Conservation (phyloP, 2,888 invertebrate genomes). For the Drosophila antonietae region DNA sequence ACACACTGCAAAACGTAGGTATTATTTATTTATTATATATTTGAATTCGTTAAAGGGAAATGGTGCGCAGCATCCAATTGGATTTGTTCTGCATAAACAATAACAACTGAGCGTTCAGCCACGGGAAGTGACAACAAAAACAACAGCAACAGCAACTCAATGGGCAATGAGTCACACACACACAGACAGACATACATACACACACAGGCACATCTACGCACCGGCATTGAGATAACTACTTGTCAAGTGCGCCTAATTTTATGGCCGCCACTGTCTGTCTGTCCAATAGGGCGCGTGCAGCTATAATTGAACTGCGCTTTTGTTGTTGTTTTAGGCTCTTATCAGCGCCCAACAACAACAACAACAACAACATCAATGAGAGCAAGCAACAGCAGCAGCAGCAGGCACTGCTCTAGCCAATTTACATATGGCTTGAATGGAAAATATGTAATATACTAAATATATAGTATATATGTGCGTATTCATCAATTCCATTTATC, state of each 20-base stretch:
- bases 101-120: conserved; percentile 51
- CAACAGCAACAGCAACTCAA: conserved; percentile 40
- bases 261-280: conserved; percentile 59
- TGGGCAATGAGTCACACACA: conserved; percentile 38
- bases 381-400: conserved; percentile 20
- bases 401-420: conserved; percentile 50
- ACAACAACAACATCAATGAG: background rate
- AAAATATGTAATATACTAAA: conserved; percentile 24
- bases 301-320: conserved; percentile 48
- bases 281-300: conserved; percentile 62
- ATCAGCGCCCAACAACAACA: conserved; percentile 12
- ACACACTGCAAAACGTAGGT: conserved; percentile 45
- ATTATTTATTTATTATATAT: conserved; percentile 7
- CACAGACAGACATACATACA: conserved; percentile 2
- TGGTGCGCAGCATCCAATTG: conserved; percentile 52
- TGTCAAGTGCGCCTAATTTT: conserved; percentile 49
- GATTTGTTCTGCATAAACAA: conserved; percentile 57
- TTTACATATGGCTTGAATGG: conserved; percentile 73
- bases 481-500: conserved; percentile 62
- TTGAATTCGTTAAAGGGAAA: conserved; percentile 19
- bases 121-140: conserved; percentile 54
- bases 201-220: conserved; percentile 30
- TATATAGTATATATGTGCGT: conserved; percentile 11
- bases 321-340: conserved; percentile 50
- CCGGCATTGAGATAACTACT: conserved; percentile 54